These are phyloP conservation scores for Dioctria rufipes DNA, from an alignment of 2,888 invertebrate species.

Conservation along the genomic window DNA sequence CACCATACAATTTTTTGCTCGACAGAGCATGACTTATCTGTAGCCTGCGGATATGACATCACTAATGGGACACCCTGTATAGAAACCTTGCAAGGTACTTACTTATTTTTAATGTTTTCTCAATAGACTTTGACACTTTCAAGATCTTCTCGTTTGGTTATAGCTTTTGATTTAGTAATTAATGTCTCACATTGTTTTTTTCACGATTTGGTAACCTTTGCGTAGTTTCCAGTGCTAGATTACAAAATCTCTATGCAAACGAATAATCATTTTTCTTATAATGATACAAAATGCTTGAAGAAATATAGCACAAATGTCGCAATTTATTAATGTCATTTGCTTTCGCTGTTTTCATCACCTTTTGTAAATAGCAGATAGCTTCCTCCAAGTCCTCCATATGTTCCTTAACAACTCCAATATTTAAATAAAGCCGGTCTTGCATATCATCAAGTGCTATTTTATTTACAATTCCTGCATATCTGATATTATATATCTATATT, in stretches of 20 bases:
- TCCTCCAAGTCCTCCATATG: slow-evolving; percentile 78
- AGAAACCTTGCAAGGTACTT: too few relatives aligned
- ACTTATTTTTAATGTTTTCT: too few relatives aligned
- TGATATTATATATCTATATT: slow-evolving; percentile 57
- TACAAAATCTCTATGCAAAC: slow-evolving; percentile 78
- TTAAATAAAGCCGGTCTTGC: slow-evolving; percentile 86
- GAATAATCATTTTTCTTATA: slow-evolving; percentile 77
- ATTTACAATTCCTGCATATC: slow-evolving; percentile 76
- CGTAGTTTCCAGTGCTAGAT: slow-evolving; percentile 81
- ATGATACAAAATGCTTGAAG: slow-evolving; percentile 78
- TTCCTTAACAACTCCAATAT: slow-evolving; percentile 89
- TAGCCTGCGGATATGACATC: too few relatives aligned
- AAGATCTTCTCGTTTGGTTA: too few relatives aligned
- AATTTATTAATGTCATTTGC: slow-evolving; percentile 79
- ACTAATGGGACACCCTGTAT: too few relatives aligned
- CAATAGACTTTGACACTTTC: too few relatives aligned
- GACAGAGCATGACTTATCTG: too few relatives aligned
- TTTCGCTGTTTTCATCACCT: slow-evolving; percentile 79
- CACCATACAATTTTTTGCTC: too few relatives aligned
- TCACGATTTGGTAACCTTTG: slow-evolving; percentile 74
- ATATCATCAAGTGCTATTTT: slow-evolving; percentile 86
- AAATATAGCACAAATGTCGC: slow-evolving; percentile 82
- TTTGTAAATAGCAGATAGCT: slow-evolving; percentile 79
- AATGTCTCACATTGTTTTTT: slow-evolving; percentile 79
- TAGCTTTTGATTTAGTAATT: slow-evolving; percentile 75